A percentile compares a stretch with the other conserved stretches of the same genome.
Evolutionary conservation across 2,888 invertebrate genomes (phyloP).

Genomic region (Phymatocera aterrima): DNA sequence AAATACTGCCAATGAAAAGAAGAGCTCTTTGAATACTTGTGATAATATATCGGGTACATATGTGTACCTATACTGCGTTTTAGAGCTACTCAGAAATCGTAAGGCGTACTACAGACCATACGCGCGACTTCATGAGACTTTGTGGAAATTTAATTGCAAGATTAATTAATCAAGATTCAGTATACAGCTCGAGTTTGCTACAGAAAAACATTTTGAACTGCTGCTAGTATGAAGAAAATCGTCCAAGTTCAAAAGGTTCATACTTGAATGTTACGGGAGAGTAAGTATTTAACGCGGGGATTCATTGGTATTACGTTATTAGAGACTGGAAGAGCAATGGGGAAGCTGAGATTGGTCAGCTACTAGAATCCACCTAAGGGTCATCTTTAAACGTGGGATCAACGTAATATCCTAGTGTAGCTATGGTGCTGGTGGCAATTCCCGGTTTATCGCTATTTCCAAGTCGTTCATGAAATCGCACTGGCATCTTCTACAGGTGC

Average conservation of each 20-base stretch:
- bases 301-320: constrained; percentile 7
- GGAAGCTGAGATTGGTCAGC: constrained; percentile 15
- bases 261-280: neutral
- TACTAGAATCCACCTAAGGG: neutral
- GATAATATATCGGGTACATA: too few relatives aligned
- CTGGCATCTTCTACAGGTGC: constrained; percentile 4
- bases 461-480: constrained; percentile 10
- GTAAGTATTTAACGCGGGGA: neutral
- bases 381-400: constrained; percentile 25
- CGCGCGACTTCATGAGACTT: constrained; percentile 20
- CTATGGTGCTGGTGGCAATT: constrained; percentile 8
- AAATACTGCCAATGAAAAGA: neutral
- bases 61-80: too few relatives aligned
- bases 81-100: neutral
- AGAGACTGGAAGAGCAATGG: neutral
- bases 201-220: neutral
- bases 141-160: constrained; percentile 17
- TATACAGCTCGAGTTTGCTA: neutral
- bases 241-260: constrained; percentile 13
- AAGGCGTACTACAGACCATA: neutral
- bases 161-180: constrained; percentile 31
- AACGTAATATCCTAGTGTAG: constrained; percentile 21
- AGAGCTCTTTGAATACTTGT: constrained; percentile 35
- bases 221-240: constrained; percentile 6
- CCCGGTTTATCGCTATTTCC: constrained; percentile 39